Evolutionary conservation across 2,797 vertebrate genomes (phyloP).

Genomic region (Gobionotothen gibberifrons): DNA sequence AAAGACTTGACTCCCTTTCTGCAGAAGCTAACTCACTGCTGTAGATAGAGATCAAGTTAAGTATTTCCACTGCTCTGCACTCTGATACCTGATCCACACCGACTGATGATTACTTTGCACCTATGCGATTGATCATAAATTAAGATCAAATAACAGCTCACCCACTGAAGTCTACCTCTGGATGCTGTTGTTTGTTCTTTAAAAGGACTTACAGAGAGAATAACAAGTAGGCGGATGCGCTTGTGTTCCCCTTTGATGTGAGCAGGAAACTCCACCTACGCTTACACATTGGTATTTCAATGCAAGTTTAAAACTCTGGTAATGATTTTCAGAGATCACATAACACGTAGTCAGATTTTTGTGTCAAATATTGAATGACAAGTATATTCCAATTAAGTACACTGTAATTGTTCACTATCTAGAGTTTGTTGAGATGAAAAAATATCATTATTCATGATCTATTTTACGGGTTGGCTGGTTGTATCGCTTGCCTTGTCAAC

Average conservation of each 20-base stretch:
- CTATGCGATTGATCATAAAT: conserved; percentile 18
- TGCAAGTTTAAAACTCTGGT: background rate
- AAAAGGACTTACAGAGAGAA: conserved; percentile 19
- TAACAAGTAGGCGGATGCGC: conserved; percentile 12
- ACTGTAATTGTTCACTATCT: background rate
- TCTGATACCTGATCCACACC: conserved; percentile 9
- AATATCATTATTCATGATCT: background rate
- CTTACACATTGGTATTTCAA: conserved; percentile 15
- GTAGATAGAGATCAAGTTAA: conserved; percentile 10
- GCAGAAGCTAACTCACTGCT: background rate
- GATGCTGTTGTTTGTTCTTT: conserved; percentile 26
- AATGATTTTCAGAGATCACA: background rate
- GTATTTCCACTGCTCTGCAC: conserved; percentile 3
- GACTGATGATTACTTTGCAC: conserved; percentile 10
- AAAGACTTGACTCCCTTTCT: conserved; percentile 8
- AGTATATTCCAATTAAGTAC: background rate
- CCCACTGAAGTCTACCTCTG: conserved; percentile 5
- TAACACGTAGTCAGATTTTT: background rate
- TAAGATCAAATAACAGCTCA: conserved; percentile 32
- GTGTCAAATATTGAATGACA: background rate
- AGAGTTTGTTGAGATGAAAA: conserved; percentile 3
- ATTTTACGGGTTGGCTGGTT: background rate
- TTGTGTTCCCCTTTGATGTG: background rate
- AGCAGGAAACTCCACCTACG: background rate
- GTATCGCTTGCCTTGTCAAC: background rate